Percentiles rank a stretch among this genome's conserved stretches.
These are phyloP conservation scores for Chironomus striatipennis DNA, from an alignment of 1,140 invertebrate species.

Conservation along the genomic window DNA sequence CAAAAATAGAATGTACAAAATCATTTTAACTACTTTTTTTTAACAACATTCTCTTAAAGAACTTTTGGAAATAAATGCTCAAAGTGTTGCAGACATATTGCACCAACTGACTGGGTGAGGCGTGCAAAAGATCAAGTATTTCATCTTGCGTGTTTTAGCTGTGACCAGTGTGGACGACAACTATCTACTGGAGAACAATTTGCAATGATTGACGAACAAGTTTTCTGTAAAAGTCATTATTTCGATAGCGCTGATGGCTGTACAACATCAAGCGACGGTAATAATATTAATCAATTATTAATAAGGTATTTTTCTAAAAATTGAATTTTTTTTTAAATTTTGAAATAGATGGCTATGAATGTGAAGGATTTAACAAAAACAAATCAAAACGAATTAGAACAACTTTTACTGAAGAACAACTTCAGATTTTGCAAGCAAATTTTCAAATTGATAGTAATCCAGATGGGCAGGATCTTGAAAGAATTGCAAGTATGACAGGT, in stretches of 20 bases:
- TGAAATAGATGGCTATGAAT: constrained; percentile 71
- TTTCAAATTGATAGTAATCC: constrained; percentile 98
- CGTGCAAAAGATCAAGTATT: constrained; percentile 89
- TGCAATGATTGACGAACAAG: constrained; percentile 82
- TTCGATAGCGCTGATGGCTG: constrained; percentile 87
- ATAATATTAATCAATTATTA: constrained; percentile 33
- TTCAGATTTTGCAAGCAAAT: constrained; percentile 93
- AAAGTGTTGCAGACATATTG: constrained; percentile 86
- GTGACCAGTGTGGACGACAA: constrained; percentile 93
- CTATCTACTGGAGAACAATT: constrained; percentile 97
- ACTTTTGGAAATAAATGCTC: constrained; percentile 94
- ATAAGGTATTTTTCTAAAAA: constrained; percentile 25
- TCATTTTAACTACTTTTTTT: too few relatives aligned
- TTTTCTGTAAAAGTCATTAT: constrained; percentile 94
- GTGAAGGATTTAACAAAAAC: constrained; percentile 79
- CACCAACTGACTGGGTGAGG: constrained; percentile 93
- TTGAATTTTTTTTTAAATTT: constrained; percentile 22
- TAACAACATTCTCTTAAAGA: too few relatives aligned
- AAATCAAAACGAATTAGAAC: constrained; percentile 95
- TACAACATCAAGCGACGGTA: constrained; percentile 78
- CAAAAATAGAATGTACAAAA: too few relatives aligned
- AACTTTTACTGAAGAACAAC: constrained; percentile 96
- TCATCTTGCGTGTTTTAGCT: constrained; percentile 97
- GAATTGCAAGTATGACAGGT: constrained; percentile 95
- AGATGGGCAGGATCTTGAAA: constrained; percentile 94